Base-by-base conservation (phyloP, 2,113 vertebrate species). In the Bostrychus sinensis region DNA sequence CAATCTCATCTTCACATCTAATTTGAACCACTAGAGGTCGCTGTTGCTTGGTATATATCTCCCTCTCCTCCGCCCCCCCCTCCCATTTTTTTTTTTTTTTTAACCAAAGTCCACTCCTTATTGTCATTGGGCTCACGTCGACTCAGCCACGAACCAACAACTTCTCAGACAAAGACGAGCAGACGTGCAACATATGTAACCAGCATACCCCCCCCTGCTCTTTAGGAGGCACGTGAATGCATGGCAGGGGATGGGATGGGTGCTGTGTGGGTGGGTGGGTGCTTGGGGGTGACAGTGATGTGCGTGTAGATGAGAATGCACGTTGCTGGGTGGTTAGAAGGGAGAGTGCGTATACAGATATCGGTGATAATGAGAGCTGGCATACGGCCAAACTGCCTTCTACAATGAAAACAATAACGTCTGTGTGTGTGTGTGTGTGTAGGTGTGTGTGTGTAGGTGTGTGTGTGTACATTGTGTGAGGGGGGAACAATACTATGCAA, bases 41-140 rank as follows among this genome's bases (percentile, higher is more conserved):
- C 70, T 92, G 86, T 91, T 91, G 88, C 73, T 80, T 67, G 73
- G 63, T 39, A 25, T 61, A 81, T 69, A 6, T 62, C 19, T 25
- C 39, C 53, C 39, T 28, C 69, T 48, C 45, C 56, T 39, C 62
- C 55, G 64, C 54, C 55, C 59, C n/a, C 79, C 12, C 56, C 37
- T 64, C 61, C 36, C 22, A 30, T 26, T 66, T 26, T 42, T 12
- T 30, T 7, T 22, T 3, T 23, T 65, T 81, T 82, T 72, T 36
- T 64, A 62, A 75, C 62, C 30, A 82, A 79, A 75, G 83, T 82
- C 79, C 89, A 85, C 80, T 83, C 67, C 85, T 91, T 82, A 86
- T 92, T 92, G 86, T 89, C 85, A 93, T 91, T 89, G 85, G 78
- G 72, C 88, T 91, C 91, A 93, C 90, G 88, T 92, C 90, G 82